Percentiles rank a stretch among this genome's conserved stretches.
Conservation (phyloP, 2,888 invertebrate species). For the Boloria euphrosyne region DNA sequence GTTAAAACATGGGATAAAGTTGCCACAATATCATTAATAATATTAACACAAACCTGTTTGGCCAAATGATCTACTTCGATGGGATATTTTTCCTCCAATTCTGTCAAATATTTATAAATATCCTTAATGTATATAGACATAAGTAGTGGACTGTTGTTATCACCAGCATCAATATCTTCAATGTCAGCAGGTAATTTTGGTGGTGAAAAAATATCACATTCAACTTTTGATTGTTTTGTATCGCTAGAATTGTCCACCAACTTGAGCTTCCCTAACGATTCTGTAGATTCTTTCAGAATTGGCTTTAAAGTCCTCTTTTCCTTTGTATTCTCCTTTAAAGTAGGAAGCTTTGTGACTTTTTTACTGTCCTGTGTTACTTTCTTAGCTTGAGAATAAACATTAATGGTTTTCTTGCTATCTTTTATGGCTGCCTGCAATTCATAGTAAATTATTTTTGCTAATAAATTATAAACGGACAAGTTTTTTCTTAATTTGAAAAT, state of each 20-base stretch:
- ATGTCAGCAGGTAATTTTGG: constrained; percentile 68
- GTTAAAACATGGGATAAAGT: too few relatives aligned
- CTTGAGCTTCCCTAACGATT: constrained; percentile 65
- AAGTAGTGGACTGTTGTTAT: constrained; percentile 88
- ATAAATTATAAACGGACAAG: too few relatives aligned
- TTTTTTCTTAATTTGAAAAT: too few relatives aligned
- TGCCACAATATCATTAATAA: too few relatives aligned
- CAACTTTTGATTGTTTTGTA: constrained; percentile 38
- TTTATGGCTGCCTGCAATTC: constrained; percentile 59
- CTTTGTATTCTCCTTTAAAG: constrained; percentile 53
- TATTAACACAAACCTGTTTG: constrained; percentile 74
- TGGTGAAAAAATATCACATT: constrained; percentile 31
- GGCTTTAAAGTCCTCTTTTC: constrained; percentile 55
- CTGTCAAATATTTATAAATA: constrained; percentile 91
- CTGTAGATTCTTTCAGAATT: constrained; percentile 61
- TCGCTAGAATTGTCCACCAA: constrained; percentile 49
- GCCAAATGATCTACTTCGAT: constrained; percentile 85
- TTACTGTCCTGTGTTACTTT: constrained; percentile 55
- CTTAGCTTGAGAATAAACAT: constrained; percentile 52
- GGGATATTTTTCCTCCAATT: constrained; percentile 86
- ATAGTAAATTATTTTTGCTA: too few relatives aligned
- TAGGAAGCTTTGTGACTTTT: constrained; percentile 53
- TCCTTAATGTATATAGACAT: constrained; percentile 94
- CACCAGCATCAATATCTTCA: constrained; percentile 89
- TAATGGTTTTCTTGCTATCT: constrained; percentile 59